Conservation (phyloP, 2,797 vertebrate species). For the Gymnocypris eckloni region DNA sequence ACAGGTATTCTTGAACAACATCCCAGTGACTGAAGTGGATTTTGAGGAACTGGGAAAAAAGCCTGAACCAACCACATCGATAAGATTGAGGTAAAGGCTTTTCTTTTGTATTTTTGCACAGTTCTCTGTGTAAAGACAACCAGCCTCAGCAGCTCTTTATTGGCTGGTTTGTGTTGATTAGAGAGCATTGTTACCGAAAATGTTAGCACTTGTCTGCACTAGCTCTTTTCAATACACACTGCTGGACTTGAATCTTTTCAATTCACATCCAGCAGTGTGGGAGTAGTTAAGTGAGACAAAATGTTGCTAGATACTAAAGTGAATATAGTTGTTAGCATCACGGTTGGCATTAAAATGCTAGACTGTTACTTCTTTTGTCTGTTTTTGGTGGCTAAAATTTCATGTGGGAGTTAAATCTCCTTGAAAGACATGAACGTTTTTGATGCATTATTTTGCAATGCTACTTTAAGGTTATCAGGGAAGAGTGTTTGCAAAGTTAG, state of each 20-base stretch:
- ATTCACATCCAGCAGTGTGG: neutral
- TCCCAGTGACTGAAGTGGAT: slow-evolving; percentile 65
- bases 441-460: neutral
- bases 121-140: slow-evolving; percentile 83
- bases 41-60: slow-evolving; percentile 48
- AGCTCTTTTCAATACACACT: neutral
- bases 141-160: slow-evolving; percentile 65
- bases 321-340: neutral
- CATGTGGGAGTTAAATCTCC: neutral
- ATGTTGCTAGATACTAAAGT: neutral
- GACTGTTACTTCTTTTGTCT: neutral
- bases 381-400: neutral
- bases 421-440: neutral
- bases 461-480: neutral
- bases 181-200: slow-evolving; percentile 3
- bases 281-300: slow-evolving; percentile 6
- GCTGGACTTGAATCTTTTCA: neutral
- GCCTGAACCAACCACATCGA: slow-evolving; percentile 79
- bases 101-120: slow-evolving; percentile 76
- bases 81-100: slow-evolving; percentile 78
- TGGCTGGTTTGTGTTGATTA: slow-evolving; percentile 29
- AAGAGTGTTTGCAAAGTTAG: slow-evolving; percentile 28
- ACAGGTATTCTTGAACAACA: slow-evolving; percentile 56
- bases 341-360: no score
- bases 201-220: neutral